phyloP scores from a whole-genome alignment of 53 echinoderm and acorn worm species.

The Mesocentrotus franciscanus region DNA sequence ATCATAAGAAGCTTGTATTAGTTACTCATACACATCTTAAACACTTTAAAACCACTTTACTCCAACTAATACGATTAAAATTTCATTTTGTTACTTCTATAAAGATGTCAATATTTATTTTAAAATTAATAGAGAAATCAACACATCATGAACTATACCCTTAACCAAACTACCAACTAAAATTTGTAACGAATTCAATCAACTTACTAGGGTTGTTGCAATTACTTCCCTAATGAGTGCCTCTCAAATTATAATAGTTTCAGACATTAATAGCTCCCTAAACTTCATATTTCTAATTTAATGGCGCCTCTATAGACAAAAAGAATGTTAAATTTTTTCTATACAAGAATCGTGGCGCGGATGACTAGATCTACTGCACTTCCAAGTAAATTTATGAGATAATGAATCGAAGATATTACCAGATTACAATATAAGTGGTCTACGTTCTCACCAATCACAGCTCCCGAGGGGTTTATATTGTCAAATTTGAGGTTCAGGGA shows the following conservation, averaged over 20 bases:
- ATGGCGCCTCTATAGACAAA: background rate
- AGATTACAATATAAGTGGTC: background rate
- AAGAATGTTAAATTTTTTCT: background rate
- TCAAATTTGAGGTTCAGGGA: background rate
- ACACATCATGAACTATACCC: background rate
- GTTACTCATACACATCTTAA: background rate
- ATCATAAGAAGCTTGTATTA: no score
- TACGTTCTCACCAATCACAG: background rate
- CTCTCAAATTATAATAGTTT: background rate
- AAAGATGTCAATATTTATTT: background rate
- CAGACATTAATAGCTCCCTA: background rate
- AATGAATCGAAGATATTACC: background rate
- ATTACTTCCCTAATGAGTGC: background rate
- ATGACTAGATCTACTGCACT: background rate
- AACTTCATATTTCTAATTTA: background rate
- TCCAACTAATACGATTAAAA: background rate
- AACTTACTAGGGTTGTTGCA: background rate
- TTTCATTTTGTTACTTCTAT: background rate
- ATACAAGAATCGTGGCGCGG: background rate
- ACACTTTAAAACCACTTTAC: background rate
- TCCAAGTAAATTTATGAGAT: background rate
- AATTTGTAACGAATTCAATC: background rate
- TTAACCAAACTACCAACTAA: background rate
- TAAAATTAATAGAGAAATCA: background rate
- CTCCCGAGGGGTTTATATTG: background rate